Base-by-base conservation (phyloP, 2,797 vertebrate species). In the Trematocara caparti region DNA sequence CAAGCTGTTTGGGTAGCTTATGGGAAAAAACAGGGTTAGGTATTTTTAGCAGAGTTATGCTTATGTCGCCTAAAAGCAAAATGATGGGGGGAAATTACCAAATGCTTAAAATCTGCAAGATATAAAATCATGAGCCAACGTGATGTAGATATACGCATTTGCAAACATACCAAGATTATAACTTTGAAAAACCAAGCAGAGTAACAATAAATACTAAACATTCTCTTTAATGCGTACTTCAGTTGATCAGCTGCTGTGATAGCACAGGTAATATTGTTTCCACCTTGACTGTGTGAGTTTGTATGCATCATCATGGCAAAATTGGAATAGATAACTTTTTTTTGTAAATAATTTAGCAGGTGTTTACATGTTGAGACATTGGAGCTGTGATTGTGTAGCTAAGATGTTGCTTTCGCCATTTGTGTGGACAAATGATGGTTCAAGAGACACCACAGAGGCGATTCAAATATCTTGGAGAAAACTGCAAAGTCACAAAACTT, bases 1-100 rank as follows among this genome's bases (percentile, higher is more conserved):
- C 82, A 83, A 76, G 77, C 77, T 81, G 86, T 78, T 66, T 88
- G 90, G 90, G 87, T 94, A 86, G 80, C 79, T 89, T 85, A 88
- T 88, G 90, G 80, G 87, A 88, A 91, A 83, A 83, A 36, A 77
- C 40, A 40, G 55, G 64, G 34, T 36, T 82, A 76, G 82, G 73
- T 83, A 69, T 86, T 89, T 89, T 86, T 93, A 91, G 87, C 85
- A 76, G 49, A 57, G 71, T 73, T 50, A 10, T 24, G 40, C 15
- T 78, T 12, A 45, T 73, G 75, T 36, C 15, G 74, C 89, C 50
- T 51, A 21, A 40, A 86, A 73, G 75, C 45, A 57, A 83, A 86
- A 85, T 36, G 15, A 62, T 47, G 38, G 34, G 55, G 34, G 55
- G 45, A 66, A 75, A 80, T 77, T 72, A 82, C 48, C 49, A 6